Evolutionary conservation across 2,888 invertebrate species (phyloP), one percentile per base, ranked within the genome.

Genomic region (Thymelicus lineola): DNA sequence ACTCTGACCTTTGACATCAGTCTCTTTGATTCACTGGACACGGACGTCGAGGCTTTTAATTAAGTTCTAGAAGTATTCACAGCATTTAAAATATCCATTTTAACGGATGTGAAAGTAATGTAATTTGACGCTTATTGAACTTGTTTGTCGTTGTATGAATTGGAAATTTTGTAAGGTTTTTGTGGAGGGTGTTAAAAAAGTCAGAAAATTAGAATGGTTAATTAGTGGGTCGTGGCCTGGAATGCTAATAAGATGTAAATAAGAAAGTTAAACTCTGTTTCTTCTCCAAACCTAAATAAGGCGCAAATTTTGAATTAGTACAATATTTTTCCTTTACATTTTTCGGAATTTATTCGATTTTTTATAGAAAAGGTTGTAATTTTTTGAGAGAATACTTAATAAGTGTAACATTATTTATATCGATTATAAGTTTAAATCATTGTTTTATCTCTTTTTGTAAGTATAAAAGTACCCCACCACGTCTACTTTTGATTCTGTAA

Each of bases 1-100:
- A 74, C 75, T 72, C 62, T 72, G 64, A 70, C 72, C 71, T 76
- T 75, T 71, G 72, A 70, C 71, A 73, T 73, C 66, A 61, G 60
- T 65, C 71, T 73, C 77, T 77, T 78, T 78, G 76, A 76, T 73
- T 75, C 77, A 78, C 71, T 70, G 74, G 75, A 76, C 71, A 75
- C 74, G 70, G 72, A 58, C 72, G 66, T 50, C 64, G 64, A 66
- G 73, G 62, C 73, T 74, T 75, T 75, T 77, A 77, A 78, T 78
- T 78, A 78, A 76, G 73, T 77, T 75, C 73, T 66, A 71, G 74
- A 74, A 72, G 67, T 70, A 72, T 74, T 66, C 58, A 66, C 62
- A 64, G 46, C 62, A 70, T 67, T 66, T 70, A 67, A 73, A 74
- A 75, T 75, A 75, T 71, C 75, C 70, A 68, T 73, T 74, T 76